These are phyloP conservation scores for Andrena bucephala DNA, from an alignment of 2,888 invertebrate genomes.

Conservation along the genomic window DNA sequence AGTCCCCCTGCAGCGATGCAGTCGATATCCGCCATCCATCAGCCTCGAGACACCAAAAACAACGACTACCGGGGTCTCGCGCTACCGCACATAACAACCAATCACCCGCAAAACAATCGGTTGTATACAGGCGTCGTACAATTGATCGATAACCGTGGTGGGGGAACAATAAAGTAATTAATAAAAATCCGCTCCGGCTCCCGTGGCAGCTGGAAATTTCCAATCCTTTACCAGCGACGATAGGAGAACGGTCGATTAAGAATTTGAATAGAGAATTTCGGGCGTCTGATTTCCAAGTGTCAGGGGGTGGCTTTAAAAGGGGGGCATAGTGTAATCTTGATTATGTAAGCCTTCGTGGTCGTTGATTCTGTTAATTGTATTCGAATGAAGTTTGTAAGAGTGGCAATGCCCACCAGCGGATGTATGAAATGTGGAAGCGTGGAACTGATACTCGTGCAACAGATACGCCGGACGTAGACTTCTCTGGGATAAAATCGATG, in stretches of 20 bases:
- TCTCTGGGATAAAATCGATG: no score
- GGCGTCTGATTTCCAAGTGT: no score
- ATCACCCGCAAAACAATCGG: conserved; percentile 65
- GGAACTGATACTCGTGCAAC: no score
- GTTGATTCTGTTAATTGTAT: no score
- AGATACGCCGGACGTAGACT: no score
- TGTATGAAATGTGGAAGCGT: no score
- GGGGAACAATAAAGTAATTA: conserved; percentile 55
- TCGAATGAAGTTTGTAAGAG: no score
- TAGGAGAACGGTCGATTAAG: conserved; percentile 4
- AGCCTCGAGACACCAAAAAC: conserved; percentile 69
- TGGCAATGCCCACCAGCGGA: no score
- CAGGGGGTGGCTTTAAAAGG: no score
- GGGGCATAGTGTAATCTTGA: no score
- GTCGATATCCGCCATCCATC: conserved; percentile 75
- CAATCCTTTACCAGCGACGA: background rate
- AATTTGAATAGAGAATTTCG: background rate
- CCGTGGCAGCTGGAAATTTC: background rate
- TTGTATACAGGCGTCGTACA: conserved; percentile 40
- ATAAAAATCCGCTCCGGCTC: conserved; percentile 40
- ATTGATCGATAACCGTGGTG: conserved; percentile 51
- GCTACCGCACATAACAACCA: conserved; percentile 65
- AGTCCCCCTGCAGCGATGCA: conserved; percentile 65
- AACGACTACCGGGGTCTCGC: conserved; percentile 64
- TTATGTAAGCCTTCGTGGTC: no score